Percentiles rank a stretch among this genome's conserved stretches.
phyloP scores from a whole-genome alignment of 2,888 invertebrate genomes.

The Beris morrisii region DNA sequence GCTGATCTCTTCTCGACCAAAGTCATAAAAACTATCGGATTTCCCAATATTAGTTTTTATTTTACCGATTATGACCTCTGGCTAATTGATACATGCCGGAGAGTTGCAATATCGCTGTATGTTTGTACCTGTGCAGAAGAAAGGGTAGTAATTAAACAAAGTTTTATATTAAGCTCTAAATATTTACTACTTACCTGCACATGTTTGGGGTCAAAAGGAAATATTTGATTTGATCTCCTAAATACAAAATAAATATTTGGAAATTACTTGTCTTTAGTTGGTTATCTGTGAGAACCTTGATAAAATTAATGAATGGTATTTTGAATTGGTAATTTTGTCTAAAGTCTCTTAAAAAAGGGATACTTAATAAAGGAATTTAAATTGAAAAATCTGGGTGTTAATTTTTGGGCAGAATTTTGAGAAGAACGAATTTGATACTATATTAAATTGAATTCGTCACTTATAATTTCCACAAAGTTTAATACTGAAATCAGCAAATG shows the following conservation, averaged over 20 bases:
- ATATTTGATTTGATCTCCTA: conserved; percentile 24
- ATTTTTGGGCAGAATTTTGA: no score
- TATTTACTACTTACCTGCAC: conserved; percentile 21
- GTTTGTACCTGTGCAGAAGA: neutral
- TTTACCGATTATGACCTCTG: conserved; percentile 21
- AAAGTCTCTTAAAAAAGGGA: no score
- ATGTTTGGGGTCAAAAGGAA: conserved; percentile 23
- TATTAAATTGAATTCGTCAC: no score
- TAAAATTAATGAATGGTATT: no score
- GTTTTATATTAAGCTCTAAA: conserved; percentile 13
- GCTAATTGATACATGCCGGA: conserved; percentile 2
- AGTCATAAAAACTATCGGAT: conserved; percentile 15
- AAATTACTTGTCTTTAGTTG: neutral
- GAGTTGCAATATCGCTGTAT: neutral
- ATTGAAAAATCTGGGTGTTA: no score
- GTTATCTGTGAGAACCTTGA: no score
- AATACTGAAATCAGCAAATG: no score
- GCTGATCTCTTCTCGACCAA: conserved; percentile 5
- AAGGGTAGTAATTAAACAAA: neutral
- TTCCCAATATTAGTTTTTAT: conserved; percentile 32
- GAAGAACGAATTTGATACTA: no score
- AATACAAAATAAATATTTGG: conserved; percentile 25
- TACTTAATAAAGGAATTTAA: no score
- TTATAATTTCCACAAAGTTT: no score
- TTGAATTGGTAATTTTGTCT: no score